phyloP scores from a whole-genome alignment of 2,797 vertebrate genomes.

The Enteromius viviparus region DNA sequence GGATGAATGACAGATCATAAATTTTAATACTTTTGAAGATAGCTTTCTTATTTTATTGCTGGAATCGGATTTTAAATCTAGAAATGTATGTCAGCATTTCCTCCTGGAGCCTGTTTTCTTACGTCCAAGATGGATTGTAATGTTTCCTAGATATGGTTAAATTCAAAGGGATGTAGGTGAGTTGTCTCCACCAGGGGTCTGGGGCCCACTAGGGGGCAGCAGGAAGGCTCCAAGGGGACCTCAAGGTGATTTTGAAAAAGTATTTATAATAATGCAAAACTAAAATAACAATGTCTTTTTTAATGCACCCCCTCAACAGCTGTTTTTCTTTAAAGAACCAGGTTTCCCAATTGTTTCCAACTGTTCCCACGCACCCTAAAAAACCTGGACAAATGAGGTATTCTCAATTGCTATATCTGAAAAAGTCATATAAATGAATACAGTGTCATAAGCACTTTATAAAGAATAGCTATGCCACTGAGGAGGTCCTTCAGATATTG shows the following conservation, averaged over 20 bases:
- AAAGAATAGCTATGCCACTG: neutral
- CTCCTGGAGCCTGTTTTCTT: neutral
- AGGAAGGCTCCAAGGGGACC: neutral
- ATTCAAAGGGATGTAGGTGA: neutral
- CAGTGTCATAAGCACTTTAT: neutral
- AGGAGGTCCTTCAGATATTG: neutral
- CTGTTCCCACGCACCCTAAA: neutral
- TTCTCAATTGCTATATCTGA: neutral
- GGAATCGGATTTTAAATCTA: neutral
- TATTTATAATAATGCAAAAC: neutral
- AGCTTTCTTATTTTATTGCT: neutral
- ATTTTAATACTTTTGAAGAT: neutral
- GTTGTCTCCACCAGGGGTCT: neutral
- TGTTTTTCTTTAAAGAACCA: neutral
- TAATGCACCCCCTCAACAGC: neutral
- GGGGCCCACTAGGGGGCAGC: neutral
- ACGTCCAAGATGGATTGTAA: neutral
- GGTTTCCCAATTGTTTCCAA: neutral
- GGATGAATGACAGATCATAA: neutral
- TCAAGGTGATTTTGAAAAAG: neutral
- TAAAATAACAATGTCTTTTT: neutral
- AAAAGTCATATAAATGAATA: neutral
- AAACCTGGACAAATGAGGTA: neutral
- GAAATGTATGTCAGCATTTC: slow-evolving; percentile 1
- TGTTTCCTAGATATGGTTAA: neutral